Evolutionary conservation across 2,113 vertebrate genomes (phyloP), one percentile per base, ranked within the genome.

Genomic region (Platichthys stellatus): DNA sequence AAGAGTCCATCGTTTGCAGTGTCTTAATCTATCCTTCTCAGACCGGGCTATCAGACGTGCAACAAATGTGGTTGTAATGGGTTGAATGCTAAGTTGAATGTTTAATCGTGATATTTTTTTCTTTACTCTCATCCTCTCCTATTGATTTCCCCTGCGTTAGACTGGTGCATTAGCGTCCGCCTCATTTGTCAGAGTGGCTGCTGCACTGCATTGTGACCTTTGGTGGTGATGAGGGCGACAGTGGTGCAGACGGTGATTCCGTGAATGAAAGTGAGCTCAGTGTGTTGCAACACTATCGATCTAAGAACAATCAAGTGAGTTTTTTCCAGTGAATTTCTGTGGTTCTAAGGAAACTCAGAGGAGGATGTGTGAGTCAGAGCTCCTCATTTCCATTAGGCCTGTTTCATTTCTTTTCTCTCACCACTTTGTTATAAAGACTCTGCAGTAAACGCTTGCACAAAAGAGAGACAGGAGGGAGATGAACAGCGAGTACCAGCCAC

Each of bases 121-220:
- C 15, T 2, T 18, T 18, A 20, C 35, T 57, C 28, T 61, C 56
- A 80, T 81, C 58, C 24, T 23, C 65, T 61, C n/a, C 2, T 69
- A 76, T 83, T 80, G 80, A 80, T 85, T 82, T 68, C 20, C 23
- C 51, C 43, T 62, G 77, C 54, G 54, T 82, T 85, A 28, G 40
- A 69, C 54, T 73, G 81, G 60, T 80, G 87, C 84, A 80, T 88
- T 85, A 80, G 74, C 53, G 35, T 76, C 80, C 57, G 72, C 68
- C 66, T 81, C 62, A 68, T 83, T 82, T 66, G 54, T 57, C 63
- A 26, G 23, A 80, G 65, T 68, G 81, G 58, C 10, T 62, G 71
- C 76, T 71, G 1, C 72, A 11, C 79, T 76, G 56, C 69, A 13
- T 51, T 43, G 54, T 74, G 83, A 78, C 60, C 74, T 64, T 40